Evolutionary conservation across 2,113 vertebrate species (phyloP), one percentile per base, ranked within the genome.

Genomic region (Pithys albifrons): DNA sequence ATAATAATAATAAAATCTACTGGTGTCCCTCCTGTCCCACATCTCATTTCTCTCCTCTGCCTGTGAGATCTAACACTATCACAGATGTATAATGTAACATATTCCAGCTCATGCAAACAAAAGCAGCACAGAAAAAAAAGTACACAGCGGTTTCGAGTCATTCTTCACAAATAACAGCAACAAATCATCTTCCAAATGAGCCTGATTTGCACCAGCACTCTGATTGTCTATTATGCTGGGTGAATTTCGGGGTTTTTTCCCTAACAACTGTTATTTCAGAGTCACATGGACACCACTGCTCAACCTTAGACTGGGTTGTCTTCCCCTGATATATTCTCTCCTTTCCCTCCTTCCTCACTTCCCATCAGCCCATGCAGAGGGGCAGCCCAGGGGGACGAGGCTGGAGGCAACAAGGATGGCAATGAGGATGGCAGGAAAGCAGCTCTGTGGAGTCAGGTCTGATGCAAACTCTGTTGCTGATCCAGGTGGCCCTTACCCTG

Each of bases 331-430:
- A 69, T 5, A 91, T 84, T 92, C 24, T 71, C 59, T 89, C 92
- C 65, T 33, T 64, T 48, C 52, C 69, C 74, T 89, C 55, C 64
- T 87, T 75, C 81, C 69, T 45, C 71, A 75, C 55, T 71, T 84
- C 48, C 33, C 31, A 59, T 35, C 54, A 77, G 57, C 29, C 49
- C 46, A 29, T 19, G 71, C 51, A 0, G 33, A 92, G 77, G 48
- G 71, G 87, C 93, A 95, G 37, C 70, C 90, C 91, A 79, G 85
- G 76, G 88, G 93, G 92, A 91, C 43, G 17, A 25, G 70, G 80
- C 93, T 92, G 83, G 73, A 91, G 86, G 94, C 94, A 87, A 20
- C 72, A 74, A 89, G 86, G 65, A 89, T 27, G 77, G 90, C 88
- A 43, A 15, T 43, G 41, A 87, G 86, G 65, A 89, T 27, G 77